Percentiles rank a stretch among this genome's conserved stretches.
phyloP scores from a whole-genome alignment of 2,888 invertebrate genomes.

The Microctonus hyperodae region DNA sequence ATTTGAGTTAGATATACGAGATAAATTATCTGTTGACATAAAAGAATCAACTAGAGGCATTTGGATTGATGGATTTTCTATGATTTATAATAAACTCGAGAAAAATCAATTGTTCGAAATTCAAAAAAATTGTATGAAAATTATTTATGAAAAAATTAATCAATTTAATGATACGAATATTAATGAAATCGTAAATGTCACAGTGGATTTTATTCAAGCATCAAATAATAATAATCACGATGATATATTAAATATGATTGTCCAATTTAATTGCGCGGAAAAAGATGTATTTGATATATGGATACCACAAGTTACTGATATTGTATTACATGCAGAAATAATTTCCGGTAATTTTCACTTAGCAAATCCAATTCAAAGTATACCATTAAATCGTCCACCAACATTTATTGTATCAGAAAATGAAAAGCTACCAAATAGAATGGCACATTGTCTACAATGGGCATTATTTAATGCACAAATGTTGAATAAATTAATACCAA shows the following conservation, averaged over 20 bases:
- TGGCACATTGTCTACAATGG: slow-evolving; percentile 55
- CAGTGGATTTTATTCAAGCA: slow-evolving; percentile 49
- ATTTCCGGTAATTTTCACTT: slow-evolving; percentile 54
- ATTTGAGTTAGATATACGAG: slow-evolving; percentile 46
- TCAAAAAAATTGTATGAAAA: slow-evolving; percentile 52
- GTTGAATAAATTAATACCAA: slow-evolving; percentile 45
- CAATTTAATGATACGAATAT: slow-evolving; percentile 29
- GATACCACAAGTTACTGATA: slow-evolving; percentile 49
- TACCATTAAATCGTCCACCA: slow-evolving; percentile 42
- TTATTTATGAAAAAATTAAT: slow-evolving; percentile 56
- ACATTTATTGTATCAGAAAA: slow-evolving; percentile 43
- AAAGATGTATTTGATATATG: slow-evolving; percentile 39
- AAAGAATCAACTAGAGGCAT: slow-evolving; percentile 40
- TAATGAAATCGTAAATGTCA: slow-evolving; percentile 44
- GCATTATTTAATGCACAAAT: slow-evolving; percentile 53
- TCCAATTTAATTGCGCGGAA: slow-evolving; percentile 44
- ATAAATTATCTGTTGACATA: slow-evolving; percentile 36
- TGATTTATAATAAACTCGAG: slow-evolving; percentile 43
- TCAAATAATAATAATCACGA: slow-evolving; percentile 38
- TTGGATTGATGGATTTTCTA: slow-evolving; percentile 49
- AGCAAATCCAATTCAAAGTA: slow-evolving; percentile 41
- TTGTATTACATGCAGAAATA: slow-evolving; percentile 55
- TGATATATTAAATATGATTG: slow-evolving; percentile 46
- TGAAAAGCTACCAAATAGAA: slow-evolving; percentile 46
- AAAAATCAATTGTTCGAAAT: slow-evolving; percentile 48